These are phyloP conservation scores for Indicator indicator DNA, from an alignment of 2,113 vertebrate genomes.

Conservation along the genomic window DNA sequence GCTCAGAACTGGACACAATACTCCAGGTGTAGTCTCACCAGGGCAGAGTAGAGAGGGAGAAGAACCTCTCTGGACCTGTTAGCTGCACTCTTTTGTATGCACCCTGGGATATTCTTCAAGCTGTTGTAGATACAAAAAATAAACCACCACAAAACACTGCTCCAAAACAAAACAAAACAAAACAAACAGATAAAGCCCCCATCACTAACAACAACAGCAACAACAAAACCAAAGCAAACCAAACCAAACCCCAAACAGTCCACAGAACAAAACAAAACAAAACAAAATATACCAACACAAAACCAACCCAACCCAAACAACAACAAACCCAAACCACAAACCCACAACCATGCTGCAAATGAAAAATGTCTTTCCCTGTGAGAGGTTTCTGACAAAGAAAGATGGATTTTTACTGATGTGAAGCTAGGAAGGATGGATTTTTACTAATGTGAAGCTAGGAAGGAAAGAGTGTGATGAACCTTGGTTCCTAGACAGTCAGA, in stretches of 20 bases:
- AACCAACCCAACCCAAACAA: background rate
- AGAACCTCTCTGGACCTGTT: too few species aligned
- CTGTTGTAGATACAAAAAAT: background rate
- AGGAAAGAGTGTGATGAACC: background rate
- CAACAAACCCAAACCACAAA: background rate
- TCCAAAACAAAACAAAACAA: background rate
- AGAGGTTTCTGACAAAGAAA: background rate
- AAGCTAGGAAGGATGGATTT: background rate
- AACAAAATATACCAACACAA: background rate
- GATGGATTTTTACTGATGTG: background rate
- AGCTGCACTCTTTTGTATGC: too few species aligned
- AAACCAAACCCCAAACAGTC: background rate
- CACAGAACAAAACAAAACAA: background rate
- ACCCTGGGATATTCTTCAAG: background rate
- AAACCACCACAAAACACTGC: too few species aligned
- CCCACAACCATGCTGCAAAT: background rate
- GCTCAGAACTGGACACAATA: too few species aligned
- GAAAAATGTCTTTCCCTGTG: background rate
- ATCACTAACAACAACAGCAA: background rate
- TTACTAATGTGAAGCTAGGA: background rate
- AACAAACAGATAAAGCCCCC: too few species aligned
- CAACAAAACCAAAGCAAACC: accelerated
- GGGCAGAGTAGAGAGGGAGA: too few species aligned
- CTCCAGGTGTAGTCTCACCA: too few species aligned
- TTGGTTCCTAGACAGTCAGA: background rate